Percentiles rank a stretch among this genome's conserved stretches.
These are phyloP conservation scores for Sebastiscus albofasciatus DNA, from an alignment of 2,797 vertebrate species.

Conservation along the genomic window DNA sequence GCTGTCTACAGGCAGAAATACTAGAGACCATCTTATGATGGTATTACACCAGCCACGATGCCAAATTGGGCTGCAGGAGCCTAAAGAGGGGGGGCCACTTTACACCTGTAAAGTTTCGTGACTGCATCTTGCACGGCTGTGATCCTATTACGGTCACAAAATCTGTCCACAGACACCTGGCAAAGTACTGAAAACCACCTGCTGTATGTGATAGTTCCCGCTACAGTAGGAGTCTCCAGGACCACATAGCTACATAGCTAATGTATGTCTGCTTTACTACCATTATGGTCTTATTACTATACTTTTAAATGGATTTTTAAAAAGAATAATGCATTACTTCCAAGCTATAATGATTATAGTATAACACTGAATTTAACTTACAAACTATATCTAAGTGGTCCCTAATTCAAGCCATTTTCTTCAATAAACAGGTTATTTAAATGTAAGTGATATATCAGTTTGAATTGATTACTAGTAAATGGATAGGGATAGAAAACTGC, in stretches of 20 bases:
- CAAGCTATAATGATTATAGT: not conserved
- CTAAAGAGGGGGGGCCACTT: too few species aligned
- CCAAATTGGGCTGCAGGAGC: too few species aligned
- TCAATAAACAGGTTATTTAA: conserved; percentile 18
- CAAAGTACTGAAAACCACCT: not conserved
- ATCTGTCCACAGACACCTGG: not conserved
- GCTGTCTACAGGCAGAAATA: too few species aligned
- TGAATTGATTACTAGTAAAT: conserved; percentile 41
- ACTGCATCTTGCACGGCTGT: not conserved
- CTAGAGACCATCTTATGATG: too few species aligned
- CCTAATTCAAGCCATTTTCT: not conserved
- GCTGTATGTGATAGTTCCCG: not conserved
- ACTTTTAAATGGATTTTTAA: not conserved
- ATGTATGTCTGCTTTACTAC: not conserved
- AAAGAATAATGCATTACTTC: not conserved
- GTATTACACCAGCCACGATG: fast-evolving
- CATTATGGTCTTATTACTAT: not conserved
- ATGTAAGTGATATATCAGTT: conserved; percentile 9
- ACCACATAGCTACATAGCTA: not conserved
- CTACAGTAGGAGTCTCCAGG: not conserved
- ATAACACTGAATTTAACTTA: not conserved
- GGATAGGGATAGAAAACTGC: not conserved
- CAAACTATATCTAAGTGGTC: not conserved
- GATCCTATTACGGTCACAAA: not conserved
- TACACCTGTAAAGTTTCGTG: not conserved